A percentile compares a stretch with the other conserved stretches of the same genome.
These are phyloP conservation scores for Phrynocephalus versicolor DNA, from an alignment of 2,113 vertebrate genomes.

Conservation along the genomic window DNA sequence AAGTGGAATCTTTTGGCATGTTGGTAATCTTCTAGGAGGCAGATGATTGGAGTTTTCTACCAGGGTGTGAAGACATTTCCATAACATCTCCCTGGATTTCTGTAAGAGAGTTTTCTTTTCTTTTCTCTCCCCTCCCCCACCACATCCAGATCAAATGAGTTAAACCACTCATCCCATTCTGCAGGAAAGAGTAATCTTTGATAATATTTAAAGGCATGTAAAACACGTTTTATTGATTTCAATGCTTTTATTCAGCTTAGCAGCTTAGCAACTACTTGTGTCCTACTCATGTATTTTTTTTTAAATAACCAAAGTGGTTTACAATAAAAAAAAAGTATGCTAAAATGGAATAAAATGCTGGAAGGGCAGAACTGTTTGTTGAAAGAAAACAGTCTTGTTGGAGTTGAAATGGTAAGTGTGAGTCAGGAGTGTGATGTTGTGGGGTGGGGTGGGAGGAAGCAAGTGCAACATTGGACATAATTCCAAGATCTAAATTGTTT, in stretches of 20 bases:
- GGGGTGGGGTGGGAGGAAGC: no score
- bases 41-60: conserved; percentile 52
- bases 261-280: neutral
- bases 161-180: neutral
- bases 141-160: conserved; percentile 61
- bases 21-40: conserved; percentile 49
- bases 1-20: conserved; percentile 17
- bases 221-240: neutral
- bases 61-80: neutral
- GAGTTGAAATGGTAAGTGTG: neutral
- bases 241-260: neutral
- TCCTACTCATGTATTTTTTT: neutral
- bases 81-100: conserved; percentile 22
- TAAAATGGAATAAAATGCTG: neutral
- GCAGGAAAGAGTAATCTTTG: neutral
- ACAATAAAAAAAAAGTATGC: neutral
- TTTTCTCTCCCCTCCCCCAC: no score
- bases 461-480: no score
- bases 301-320: neutral
- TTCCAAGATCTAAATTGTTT: no score
- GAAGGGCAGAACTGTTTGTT: neutral
- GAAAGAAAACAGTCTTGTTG: neutral
- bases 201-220: neutral
- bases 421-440: no score
- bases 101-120: conserved; percentile 72